Base-by-base conservation (phyloP, 2,797 vertebrate species). In the Chromis chromis region DNA sequence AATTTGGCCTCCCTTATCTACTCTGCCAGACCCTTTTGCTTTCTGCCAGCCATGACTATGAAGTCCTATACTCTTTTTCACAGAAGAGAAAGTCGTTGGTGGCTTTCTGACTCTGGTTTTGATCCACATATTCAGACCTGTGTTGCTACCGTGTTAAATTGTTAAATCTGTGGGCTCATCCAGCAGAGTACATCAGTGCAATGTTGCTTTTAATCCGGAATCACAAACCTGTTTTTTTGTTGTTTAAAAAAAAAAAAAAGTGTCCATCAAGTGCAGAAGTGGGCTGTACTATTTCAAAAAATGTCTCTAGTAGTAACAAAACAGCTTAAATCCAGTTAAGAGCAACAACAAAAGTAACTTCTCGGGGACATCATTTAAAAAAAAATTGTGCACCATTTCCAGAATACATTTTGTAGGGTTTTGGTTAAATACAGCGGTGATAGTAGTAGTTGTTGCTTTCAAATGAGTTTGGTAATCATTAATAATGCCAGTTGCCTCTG, bases 381-480 rank as follows among this genome's bases (percentile, higher is more conserved):
- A 68, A n/a, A n/a, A n/a, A n/a, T 44, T 65, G 28, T 25, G 3
- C n/a, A 55, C 40, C 16, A 12, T 54, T 56, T 40, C 12, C 16
- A 24, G 8, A 52, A 44, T 16, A 1, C 4, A 14, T 46, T 44
- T 65, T 49, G 3, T 4, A 12, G 46, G 8, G 13, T 31, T 69
- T 65, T 2, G 12, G 17, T 68, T 28, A 4, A n/a, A 17, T 22
- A 3, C 14, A 21, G 14, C 10, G 3, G 10, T 10, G 46, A 28
- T 22, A 5, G 22, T 24, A 3, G 9, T 49, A 17, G 6, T 53
- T 50, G n/a, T 62, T 68, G 52, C 21, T 56, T 63, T 58, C 61
- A 39, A 56, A 36, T 52, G 42, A 52, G 17, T 54, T 42, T 74
- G 6, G 58, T 39, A 55, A 46, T 65, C 50, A 76, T 71, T 86